Evolutionary conservation across 2,888 invertebrate species (phyloP).

Genomic region (Lucinisca nassula): DNA sequence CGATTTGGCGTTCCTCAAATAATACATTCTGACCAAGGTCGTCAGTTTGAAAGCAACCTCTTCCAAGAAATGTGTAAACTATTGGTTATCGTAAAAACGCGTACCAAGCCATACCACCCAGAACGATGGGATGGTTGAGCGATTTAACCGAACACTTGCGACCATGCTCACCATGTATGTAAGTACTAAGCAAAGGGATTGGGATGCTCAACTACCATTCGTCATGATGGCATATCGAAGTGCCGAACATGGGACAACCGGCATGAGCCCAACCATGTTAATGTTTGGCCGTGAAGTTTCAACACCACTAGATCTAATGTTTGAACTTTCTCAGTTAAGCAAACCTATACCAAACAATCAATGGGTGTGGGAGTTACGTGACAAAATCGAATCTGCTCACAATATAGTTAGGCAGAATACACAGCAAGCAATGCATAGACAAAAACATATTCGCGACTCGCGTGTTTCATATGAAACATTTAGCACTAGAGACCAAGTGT

Average conservation of each 20-base stretch:
- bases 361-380: slow-evolving; percentile 62
- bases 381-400: slow-evolving; percentile 46
- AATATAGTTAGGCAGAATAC: slow-evolving; percentile 21
- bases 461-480: slow-evolving; percentile 39
- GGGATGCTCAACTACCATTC: slow-evolving; percentile 48
- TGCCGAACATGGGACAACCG: slow-evolving; percentile 53
- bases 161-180: slow-evolving; percentile 61
- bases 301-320: slow-evolving; percentile 60
- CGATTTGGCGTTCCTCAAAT: background rate
- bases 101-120: slow-evolving; percentile 21
- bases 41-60: background rate
- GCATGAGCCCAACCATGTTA: slow-evolving; percentile 55
- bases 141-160: slow-evolving; percentile 43
- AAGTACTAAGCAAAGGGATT: slow-evolving; percentile 41
- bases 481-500: slow-evolving; percentile 35
- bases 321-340: slow-evolving; percentile 41
- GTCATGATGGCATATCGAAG: slow-evolving; percentile 65
- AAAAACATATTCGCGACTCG: slow-evolving; percentile 52
- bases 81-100: background rate
- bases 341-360: slow-evolving; percentile 36
- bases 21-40: slow-evolving; percentile 15
- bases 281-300: slow-evolving; percentile 60
- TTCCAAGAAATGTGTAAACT: background rate
- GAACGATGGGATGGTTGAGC: slow-evolving; percentile 19
- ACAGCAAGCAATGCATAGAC: slow-evolving; percentile 28